phyloP scores from a whole-genome alignment of 2,888 invertebrate species.

The Leucophora obtusa region DNA sequence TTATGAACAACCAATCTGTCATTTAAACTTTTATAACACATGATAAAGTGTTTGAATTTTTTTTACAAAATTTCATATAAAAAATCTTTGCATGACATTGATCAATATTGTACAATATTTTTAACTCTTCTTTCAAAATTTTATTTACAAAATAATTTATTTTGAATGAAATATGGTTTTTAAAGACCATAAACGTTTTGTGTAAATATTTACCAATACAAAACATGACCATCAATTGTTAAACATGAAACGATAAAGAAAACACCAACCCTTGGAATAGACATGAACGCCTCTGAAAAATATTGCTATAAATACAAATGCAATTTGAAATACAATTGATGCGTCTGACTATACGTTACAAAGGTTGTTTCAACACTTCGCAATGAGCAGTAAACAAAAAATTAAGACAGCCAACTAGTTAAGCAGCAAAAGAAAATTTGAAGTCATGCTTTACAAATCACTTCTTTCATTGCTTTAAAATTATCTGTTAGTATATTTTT shows the following conservation, averaged over 20 bases:
- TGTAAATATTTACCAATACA: constrained; percentile 31
- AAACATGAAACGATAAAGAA: constrained; percentile 18
- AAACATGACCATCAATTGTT: constrained; percentile 30
- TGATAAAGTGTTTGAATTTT: constrained; percentile 43
- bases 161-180: background rate
- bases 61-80: background rate
- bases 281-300: constrained; percentile 40
- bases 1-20: constrained; percentile 27
- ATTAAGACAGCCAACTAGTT: too few species aligned
- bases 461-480: too few species aligned
- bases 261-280: background rate
- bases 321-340: background rate
- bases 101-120: constrained; percentile 49
- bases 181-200: constrained; percentile 34
- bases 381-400: too few species aligned
- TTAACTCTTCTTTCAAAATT: background rate
- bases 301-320: background rate
- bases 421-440: too few species aligned
- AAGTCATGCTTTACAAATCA: too few species aligned
- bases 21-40: constrained; percentile 22
- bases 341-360: background rate
- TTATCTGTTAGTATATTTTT: too few species aligned
- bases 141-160: constrained; percentile 14
- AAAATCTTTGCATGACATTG: constrained; percentile 36
- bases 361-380: background rate